phyloP scores from a whole-genome alignment of 1,140 invertebrate genomes.

The Plectrocnemia conspersa region DNA sequence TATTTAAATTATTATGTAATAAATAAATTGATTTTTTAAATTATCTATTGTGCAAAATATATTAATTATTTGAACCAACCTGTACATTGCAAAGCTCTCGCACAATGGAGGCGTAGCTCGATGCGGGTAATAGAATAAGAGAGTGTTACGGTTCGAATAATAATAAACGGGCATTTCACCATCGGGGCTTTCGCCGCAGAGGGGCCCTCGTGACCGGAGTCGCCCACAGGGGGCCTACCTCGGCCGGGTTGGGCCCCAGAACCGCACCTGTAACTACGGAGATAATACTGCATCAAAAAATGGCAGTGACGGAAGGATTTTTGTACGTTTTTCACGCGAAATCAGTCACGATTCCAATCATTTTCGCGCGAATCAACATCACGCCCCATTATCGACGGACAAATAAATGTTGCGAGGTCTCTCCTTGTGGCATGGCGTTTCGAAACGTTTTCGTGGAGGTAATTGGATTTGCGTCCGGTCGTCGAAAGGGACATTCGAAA shows the following conservation, averaged over 20 bases:
- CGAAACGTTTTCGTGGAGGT: not conserved
- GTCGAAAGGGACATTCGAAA: no score
- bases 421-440: not conserved
- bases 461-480: no score
- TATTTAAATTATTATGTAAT: no score
- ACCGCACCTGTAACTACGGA: not conserved
- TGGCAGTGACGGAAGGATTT: not conserved
- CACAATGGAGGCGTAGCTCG: constrained; percentile 17
- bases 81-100: not conserved
- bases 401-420: constrained; percentile 6
- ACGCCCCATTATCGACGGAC: constrained; percentile 6
- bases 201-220: constrained; percentile 20
- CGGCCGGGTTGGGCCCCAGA: not conserved
- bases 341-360: constrained; percentile 19
- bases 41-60: no score
- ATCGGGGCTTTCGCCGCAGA: constrained; percentile 15
- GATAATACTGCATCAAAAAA: constrained; percentile 1
- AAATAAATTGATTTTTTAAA: no score
- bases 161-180: constrained; percentile 23
- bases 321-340: constrained; percentile 2
- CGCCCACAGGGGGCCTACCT: constrained; percentile 16
- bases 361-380: constrained; percentile 11
- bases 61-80: not conserved
- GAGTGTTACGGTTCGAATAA: constrained; percentile 22
- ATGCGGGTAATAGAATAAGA: constrained; percentile 22